These are phyloP conservation scores for Hystrix brachyura DNA, from an alignment of 2,113 vertebrate species.

Conservation along the genomic window DNA sequence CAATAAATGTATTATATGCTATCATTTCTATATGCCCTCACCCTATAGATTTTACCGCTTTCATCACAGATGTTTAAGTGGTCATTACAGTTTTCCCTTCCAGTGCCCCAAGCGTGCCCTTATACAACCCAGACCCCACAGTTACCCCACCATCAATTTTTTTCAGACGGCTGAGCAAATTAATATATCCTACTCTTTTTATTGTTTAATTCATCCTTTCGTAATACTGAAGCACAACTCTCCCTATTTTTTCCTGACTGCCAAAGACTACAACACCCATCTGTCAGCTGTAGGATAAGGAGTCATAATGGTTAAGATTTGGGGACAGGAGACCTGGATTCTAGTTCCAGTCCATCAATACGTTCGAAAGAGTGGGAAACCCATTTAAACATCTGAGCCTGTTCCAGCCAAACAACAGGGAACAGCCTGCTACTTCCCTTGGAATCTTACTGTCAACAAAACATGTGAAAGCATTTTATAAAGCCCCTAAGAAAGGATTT, in stretches of 20 bases:
- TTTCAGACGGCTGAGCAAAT: conserved; percentile 29
- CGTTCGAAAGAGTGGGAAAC: neutral
- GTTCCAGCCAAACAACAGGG: neutral
- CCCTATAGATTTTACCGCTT: conserved; percentile 4
- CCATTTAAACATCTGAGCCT: neutral
- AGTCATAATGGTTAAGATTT: neutral
- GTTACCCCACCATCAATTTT: neutral
- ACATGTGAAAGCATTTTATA: conserved; percentile 45
- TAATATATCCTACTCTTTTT: neutral
- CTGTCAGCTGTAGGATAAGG: neutral
- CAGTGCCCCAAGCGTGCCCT: neutral
- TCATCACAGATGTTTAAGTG: neutral
- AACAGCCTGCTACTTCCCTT: neutral
- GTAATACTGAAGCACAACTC: conserved; percentile 1
- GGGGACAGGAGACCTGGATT: conserved; percentile 1
- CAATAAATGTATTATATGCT: neutral
- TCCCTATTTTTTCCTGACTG: neutral
- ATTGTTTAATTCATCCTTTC: neutral
- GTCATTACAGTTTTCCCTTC: neutral
- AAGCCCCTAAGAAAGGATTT: neutral
- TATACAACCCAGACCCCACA: neutral
- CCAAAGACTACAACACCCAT: neutral
- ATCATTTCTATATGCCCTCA: neutral
- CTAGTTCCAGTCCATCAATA: neutral
- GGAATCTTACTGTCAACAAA: neutral